These are phyloP conservation scores for Eupithecia subumbrata DNA, from an alignment of 2,888 invertebrate genomes.

Conservation along the genomic window DNA sequence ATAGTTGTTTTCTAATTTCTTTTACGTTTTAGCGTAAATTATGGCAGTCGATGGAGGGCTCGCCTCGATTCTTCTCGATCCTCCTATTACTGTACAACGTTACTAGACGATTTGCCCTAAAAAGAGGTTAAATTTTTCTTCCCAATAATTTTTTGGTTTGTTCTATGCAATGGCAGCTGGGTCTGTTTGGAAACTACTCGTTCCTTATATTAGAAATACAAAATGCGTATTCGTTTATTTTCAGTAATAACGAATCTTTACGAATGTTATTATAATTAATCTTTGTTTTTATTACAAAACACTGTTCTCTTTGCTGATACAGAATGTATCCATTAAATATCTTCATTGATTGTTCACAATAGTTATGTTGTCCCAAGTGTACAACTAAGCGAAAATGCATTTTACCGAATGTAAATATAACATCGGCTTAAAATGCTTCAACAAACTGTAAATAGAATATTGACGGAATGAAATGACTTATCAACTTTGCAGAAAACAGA, in stretches of 20 bases:
- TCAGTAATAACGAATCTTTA: constrained; percentile 19
- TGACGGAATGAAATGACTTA: constrained; percentile 27
- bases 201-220: constrained; percentile 4
- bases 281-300: constrained; percentile 22
- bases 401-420: constrained; percentile 34
- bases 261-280: constrained; percentile 15
- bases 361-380: constrained; percentile 18
- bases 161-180: constrained; percentile 61
- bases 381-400: constrained; percentile 43
- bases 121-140: constrained; percentile 61
- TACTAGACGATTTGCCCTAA: constrained; percentile 68
- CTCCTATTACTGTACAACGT: constrained; percentile 65
- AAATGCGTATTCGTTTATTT: constrained; percentile 9
- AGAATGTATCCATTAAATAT: constrained; percentile 21
- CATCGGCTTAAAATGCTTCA: constrained; percentile 27
- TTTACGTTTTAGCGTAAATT: constrained; percentile 67
- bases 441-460: constrained; percentile 33
- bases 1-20: constrained; percentile 79
- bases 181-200: constrained; percentile 24
- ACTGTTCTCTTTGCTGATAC: not conserved
- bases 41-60: constrained; percentile 54
- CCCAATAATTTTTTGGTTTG: constrained; percentile 45
- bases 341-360: constrained; percentile 19
- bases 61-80: constrained; percentile 59
- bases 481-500: constrained; percentile 13